Evolutionary conservation across 2,113 vertebrate species (phyloP).

Genomic region (Tretioscincus oriximinensis): DNA sequence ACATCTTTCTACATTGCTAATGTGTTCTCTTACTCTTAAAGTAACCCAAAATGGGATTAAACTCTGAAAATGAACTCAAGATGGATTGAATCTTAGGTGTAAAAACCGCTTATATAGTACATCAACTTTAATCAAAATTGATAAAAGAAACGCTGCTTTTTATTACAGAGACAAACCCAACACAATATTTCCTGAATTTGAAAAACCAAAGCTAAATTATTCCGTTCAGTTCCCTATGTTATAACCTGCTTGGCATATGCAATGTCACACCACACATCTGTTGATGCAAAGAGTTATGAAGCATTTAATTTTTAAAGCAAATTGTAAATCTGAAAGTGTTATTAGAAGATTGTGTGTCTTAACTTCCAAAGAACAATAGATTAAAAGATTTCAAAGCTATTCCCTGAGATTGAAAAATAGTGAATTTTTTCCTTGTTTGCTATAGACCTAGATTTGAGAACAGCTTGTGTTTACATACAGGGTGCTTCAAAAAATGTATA

Average conservation of each 20-base stretch:
- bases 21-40: too few relatives aligned
- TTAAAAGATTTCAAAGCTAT: background rate
- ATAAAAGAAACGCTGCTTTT: background rate
- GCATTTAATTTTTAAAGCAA: background rate
- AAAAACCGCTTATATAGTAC: too few relatives aligned
- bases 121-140: background rate
- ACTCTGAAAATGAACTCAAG: too few relatives aligned
- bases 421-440: too few relatives aligned
- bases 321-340: background rate
- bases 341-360: background rate
- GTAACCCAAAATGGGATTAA: too few relatives aligned
- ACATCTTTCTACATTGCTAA: too few relatives aligned
- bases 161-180: constrained; percentile 21
- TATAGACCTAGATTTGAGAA: background rate
- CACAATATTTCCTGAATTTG: background rate
- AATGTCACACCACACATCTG: background rate
- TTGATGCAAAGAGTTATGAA: constrained; percentile 11
- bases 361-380: background rate
- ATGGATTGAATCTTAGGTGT: too few relatives aligned
- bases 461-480: constrained; percentile 8
- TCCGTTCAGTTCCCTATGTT: background rate
- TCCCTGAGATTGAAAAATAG: background rate
- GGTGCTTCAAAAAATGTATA: too few relatives aligned
- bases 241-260: background rate
- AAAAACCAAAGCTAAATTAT: background rate